phyloP scores from a whole-genome alignment of 2,113 vertebrate genomes.

The Indicator indicator region DNA sequence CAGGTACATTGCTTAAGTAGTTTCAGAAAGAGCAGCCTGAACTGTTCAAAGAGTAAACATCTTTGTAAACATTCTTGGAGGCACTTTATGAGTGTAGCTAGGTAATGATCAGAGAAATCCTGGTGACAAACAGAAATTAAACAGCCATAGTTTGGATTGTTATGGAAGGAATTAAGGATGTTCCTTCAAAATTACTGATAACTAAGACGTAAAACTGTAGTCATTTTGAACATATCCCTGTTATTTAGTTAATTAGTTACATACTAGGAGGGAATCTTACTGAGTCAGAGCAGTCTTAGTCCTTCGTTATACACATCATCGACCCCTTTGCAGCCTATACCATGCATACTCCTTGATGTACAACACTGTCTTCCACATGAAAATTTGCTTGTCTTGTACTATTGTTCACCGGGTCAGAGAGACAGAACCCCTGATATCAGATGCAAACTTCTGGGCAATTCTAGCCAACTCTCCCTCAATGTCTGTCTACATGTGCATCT shows the following conservation, averaged over 20 bases:
- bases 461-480: not conserved
- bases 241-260: not conserved
- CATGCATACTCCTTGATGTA: not conserved
- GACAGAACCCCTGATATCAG: not conserved
- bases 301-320: not conserved
- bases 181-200: not conserved
- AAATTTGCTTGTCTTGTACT: not conserved
- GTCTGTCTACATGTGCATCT: not conserved
- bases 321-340: not conserved
- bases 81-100: not conserved
- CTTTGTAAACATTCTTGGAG: constrained; percentile 23
- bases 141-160: not conserved
- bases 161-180: not conserved
- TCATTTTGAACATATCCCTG: not conserved
- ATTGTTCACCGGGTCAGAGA: not conserved
- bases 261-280: not conserved
- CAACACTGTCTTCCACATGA: not conserved
- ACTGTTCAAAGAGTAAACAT: constrained; percentile 60
- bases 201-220: not conserved
- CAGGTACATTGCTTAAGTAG: constrained; percentile 41
- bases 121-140: not conserved
- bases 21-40: not conserved
- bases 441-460: not conserved
- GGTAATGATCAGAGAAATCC: constrained; percentile 25
- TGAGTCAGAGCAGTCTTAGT: not conserved